Conservation (phyloP, 2,888 invertebrate species). For the Drosophila percnosoma region DNA sequence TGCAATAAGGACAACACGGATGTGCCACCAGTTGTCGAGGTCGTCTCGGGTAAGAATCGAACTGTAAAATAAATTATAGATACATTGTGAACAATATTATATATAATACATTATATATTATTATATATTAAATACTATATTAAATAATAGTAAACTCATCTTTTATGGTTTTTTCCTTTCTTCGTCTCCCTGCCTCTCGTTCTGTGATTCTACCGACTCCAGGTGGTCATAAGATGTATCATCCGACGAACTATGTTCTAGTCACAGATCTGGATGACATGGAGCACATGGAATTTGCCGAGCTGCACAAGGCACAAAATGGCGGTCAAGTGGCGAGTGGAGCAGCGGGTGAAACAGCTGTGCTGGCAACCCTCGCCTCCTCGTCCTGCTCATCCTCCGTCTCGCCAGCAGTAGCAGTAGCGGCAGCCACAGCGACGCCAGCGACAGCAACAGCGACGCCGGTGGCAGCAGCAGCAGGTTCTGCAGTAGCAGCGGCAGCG, state of each 20-base stretch:
- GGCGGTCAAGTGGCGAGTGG: conserved; percentile 19
- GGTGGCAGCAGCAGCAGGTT: conserved; percentile 23
- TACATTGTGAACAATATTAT: background rate
- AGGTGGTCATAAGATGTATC: conserved; percentile 97
- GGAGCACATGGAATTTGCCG: conserved; percentile 84
- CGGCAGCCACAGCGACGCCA: conserved; percentile 48
- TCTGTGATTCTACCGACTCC: conserved; percentile 64
- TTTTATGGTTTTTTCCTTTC: background rate
- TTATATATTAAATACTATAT: background rate
- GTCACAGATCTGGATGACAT: conserved; percentile 93
- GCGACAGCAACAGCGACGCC: conserved; percentile 43
- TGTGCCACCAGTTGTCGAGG: conserved; percentile 87
- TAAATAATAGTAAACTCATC: background rate
- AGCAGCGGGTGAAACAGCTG: conserved; percentile 41
- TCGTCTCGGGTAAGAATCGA: conserved; percentile 83
- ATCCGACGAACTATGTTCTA: conserved; percentile 97
- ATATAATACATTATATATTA: background rate
- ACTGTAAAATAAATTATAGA: background rate
- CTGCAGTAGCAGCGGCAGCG: conserved; percentile 48
- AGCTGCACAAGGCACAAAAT: conserved; percentile 69
- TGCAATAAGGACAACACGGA: conserved; percentile 87
- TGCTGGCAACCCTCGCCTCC: conserved; percentile 43
- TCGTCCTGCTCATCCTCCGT: conserved; percentile 13
- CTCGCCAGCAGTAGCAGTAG: conserved; percentile 30
- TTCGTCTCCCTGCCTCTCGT: background rate